These are phyloP conservation scores for Microctenopoma lineatum DNA, from an alignment of 2,797 vertebrate species.

Conservation along the genomic window DNA sequence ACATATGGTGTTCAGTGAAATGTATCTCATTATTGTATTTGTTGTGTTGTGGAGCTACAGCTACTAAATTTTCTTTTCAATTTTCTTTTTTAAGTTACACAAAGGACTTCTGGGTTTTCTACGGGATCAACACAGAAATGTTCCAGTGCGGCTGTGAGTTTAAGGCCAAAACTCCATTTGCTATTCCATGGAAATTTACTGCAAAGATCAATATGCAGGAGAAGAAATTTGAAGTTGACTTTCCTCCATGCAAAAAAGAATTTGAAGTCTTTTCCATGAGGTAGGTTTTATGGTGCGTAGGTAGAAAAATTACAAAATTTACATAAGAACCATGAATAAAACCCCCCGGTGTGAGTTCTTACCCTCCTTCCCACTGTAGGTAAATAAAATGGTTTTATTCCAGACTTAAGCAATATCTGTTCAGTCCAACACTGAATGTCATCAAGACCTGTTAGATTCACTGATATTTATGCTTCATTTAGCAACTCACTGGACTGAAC, in stretches of 20 bases:
- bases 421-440: no score
- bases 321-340: not conserved
- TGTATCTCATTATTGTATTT: not conserved
- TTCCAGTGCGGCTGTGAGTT: constrained; percentile 82
- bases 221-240: constrained; percentile 72
- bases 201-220: constrained; percentile 72
- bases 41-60: not conserved
- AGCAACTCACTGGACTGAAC: no score
- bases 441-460: no score
- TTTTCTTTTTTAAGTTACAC: constrained; percentile 64
- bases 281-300: constrained; percentile 52
- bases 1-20: not conserved
- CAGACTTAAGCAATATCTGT: no score
- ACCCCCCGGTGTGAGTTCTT: not conserved
- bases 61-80: not conserved
- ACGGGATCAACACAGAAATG: constrained; percentile 84
- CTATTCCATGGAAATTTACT: constrained; percentile 76
- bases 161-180: constrained; percentile 57
- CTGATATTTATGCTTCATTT: no score
- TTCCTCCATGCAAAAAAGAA: constrained; percentile 65
- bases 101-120: constrained; percentile 79
- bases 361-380: no score
- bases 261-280: constrained; percentile 68
- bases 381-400: no score
- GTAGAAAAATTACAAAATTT: not conserved